These are phyloP conservation scores for Glaucopsyche alexis DNA, from an alignment of 2,888 invertebrate species.

Conservation along the genomic window DNA sequence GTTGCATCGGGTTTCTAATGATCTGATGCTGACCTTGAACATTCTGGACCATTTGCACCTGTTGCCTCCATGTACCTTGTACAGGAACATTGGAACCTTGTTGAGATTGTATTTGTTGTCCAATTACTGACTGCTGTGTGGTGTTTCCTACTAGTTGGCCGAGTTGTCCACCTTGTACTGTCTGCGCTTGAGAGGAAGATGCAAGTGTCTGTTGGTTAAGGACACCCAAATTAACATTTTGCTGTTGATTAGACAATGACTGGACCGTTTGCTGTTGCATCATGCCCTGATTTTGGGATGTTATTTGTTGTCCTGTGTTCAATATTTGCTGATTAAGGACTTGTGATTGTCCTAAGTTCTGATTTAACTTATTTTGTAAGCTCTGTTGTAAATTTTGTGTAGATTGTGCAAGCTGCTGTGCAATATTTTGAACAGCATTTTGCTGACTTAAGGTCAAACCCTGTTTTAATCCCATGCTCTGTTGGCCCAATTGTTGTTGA, in stretches of 20 bases:
- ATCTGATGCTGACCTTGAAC: conserved; percentile 77
- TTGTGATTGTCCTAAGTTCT: conserved; percentile 66
- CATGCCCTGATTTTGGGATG: conserved; percentile 62
- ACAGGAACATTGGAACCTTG: conserved; percentile 61
- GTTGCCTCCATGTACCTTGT: conserved; percentile 72
- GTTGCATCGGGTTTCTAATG: conserved; percentile 69
- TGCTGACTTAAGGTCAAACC: conserved; percentile 68
- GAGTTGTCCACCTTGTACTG: conserved; percentile 61
- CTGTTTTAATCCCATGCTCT: conserved; percentile 71
- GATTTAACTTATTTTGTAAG: conserved; percentile 72
- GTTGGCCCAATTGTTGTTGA: conserved; percentile 52
- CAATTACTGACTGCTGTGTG: conserved; percentile 62
- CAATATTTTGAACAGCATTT: conserved; percentile 71
- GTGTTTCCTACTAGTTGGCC: conserved; percentile 70
- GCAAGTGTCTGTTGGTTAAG: conserved; percentile 68
- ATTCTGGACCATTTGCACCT: conserved; percentile 76
- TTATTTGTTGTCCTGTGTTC: conserved; percentile 73
- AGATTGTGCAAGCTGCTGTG: conserved; percentile 70
- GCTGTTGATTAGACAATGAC: conserved; percentile 66
- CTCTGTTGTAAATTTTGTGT: conserved; percentile 65
- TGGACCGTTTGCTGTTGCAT: conserved; percentile 73
- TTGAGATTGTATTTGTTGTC: conserved; percentile 75
- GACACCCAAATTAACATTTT: conserved; percentile 71
- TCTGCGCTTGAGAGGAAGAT: conserved; percentile 63
- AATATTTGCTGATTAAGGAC: conserved; percentile 71